Evolutionary conservation across 2,888 invertebrate species (phyloP).

Genomic region (Hirtodrosophila duncani): DNA sequence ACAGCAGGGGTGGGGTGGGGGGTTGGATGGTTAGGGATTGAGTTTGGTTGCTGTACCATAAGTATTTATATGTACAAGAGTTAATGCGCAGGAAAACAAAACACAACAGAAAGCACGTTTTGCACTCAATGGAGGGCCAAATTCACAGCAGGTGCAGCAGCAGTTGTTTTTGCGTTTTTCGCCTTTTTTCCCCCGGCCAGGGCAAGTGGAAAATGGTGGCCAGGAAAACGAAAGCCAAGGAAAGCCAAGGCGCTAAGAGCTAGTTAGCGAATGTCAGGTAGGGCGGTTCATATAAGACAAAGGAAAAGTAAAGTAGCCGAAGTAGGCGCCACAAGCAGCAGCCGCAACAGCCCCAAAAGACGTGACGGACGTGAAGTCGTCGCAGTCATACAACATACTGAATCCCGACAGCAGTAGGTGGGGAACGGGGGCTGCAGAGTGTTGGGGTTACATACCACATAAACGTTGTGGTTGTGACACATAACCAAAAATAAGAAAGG

Average conservation of each 20-base stretch:
- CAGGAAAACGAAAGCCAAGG: background rate
- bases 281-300: conserved; percentile 31
- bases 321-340: no score
- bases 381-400: no score
- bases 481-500: no score
- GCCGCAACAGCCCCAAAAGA: conserved; percentile 36
- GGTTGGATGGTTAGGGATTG: background rate
- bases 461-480: no score
- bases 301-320: conserved; percentile 7
- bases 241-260: conserved; percentile 44
- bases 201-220: conserved; percentile 9
- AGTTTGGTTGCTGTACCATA: background rate
- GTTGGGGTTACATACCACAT: background rate
- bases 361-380: conserved; percentile 30
- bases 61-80: conserved; percentile 46
- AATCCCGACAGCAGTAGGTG: background rate
- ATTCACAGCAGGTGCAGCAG: conserved; percentile 47
- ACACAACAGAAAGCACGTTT: conserved; percentile 51
- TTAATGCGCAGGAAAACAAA: conserved; percentile 53
- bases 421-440: background rate
- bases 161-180: background rate
- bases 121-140: conserved; percentile 53
- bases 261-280: conserved; percentile 54
- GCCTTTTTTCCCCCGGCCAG: background rate
- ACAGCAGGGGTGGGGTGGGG: conserved; percentile 10